Percentiles rank a stretch among this genome's conserved stretches.
phyloP scores from a whole-genome alignment of 2,888 invertebrate genomes.

The Nebria salina region DNA sequence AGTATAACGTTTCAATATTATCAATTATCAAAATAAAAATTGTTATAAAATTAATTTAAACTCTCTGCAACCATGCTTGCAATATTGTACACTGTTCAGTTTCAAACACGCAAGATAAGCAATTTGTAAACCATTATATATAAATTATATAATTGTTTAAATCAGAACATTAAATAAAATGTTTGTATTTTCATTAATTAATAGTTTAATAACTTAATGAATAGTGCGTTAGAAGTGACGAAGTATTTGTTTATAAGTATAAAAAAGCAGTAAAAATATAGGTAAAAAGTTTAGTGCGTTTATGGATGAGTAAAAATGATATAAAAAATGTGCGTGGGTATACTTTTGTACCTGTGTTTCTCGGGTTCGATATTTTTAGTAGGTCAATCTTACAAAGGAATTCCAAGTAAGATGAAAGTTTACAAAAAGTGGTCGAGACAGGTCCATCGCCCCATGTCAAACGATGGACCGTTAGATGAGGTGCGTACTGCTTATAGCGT shows the following conservation, averaged over 20 bases:
- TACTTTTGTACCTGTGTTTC: not conserved
- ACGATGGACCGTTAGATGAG: slow-evolving; percentile 37
- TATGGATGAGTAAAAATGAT: slow-evolving; percentile 17
- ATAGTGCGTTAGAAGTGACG: not conserved
- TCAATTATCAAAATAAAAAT: no score
- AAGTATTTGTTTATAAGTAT: not conserved
- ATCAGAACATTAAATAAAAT: not conserved
- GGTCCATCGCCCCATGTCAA: slow-evolving; percentile 33
- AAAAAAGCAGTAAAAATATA: not conserved
- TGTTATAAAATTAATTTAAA: not conserved
- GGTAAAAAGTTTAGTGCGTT: not conserved
- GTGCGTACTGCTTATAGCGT: not conserved
- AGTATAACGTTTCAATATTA: no score
- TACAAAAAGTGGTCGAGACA: slow-evolving; percentile 44
- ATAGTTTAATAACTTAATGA: not conserved
- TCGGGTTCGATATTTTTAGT: slow-evolving; percentile 18
- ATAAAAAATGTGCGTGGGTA: not conserved
- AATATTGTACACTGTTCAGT: not conserved
- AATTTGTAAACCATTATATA: not conserved
- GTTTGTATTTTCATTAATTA: not conserved
- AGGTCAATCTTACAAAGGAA: slow-evolving; percentile 46
- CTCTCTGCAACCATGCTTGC: not conserved
- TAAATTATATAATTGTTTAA: not conserved
- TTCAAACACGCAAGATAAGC: not conserved
- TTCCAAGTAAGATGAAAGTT: slow-evolving; percentile 47